Conservation (phyloP, 2,113 vertebrate species). For the Gadus chalcogrammus region DNA sequence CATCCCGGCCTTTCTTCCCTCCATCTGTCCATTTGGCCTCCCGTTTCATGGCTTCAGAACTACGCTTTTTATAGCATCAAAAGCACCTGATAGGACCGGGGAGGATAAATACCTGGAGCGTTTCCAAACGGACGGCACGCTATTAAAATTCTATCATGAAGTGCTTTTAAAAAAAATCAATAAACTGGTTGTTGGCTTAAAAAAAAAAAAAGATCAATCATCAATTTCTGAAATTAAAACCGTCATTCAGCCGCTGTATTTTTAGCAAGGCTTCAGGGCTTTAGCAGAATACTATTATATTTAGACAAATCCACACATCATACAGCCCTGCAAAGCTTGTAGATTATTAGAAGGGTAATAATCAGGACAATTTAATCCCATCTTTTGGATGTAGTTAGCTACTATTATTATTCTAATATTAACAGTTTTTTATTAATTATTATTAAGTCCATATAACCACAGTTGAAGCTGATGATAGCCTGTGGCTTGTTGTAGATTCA, state of each 20-base stretch:
- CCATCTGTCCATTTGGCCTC: constrained; percentile 48
- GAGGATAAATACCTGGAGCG: constrained; percentile 16
- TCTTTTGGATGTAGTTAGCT: not conserved
- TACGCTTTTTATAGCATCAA: constrained; percentile 46
- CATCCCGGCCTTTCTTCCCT: constrained; percentile 36
- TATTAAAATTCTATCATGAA: constrained; percentile 21
- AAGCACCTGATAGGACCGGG: constrained; percentile 15
- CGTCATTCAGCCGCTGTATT: constrained; percentile 2
- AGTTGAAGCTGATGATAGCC: not conserved
- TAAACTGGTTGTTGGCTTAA: constrained; percentile 1
- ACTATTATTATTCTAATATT: not conserved
- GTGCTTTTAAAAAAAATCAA: constrained; percentile 20
- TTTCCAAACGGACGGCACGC: constrained; percentile 26
- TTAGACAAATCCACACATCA: not conserved
- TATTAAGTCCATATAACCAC: not conserved
- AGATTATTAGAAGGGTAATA: too few species aligned
- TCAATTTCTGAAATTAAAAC: constrained; percentile 18
- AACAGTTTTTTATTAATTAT: not conserved
- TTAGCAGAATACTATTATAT: constrained; percentile 8
- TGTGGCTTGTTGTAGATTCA: too few species aligned
- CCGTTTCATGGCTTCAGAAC: constrained; percentile 48
- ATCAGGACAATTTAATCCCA: too few species aligned
- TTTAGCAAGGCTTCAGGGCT: not conserved
- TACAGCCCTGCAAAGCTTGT: not conserved
- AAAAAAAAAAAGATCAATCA: not conserved